phyloP scores from a whole-genome alignment of 2,797 vertebrate genomes.

The Chelonia mydas region DNA sequence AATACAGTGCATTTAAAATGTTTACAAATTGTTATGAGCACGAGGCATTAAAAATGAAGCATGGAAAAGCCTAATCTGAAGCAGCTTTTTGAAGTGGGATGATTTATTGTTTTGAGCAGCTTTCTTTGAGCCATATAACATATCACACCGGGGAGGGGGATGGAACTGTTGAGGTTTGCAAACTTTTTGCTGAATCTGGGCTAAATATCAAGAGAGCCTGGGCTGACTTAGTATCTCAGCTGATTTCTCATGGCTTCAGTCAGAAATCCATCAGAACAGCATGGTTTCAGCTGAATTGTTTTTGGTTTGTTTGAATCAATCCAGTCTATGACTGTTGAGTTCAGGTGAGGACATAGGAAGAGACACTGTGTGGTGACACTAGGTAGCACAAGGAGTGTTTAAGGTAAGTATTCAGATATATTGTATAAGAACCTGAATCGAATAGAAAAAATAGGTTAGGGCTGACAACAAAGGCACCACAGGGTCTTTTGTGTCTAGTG shows the following conservation, averaged over 20 bases:
- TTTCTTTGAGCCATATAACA: not conserved
- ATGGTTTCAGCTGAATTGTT: not conserved
- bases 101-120: not conserved
- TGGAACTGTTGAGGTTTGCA: not conserved
- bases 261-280: not conserved
- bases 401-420: not conserved
- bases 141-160: not conserved
- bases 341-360: not conserved
- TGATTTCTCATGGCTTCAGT: not conserved
- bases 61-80: not conserved
- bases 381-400: not conserved
- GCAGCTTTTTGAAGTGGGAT: not conserved
- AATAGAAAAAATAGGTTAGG: not conserved
- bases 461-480: not conserved
- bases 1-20: not conserved
- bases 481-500: not conserved
- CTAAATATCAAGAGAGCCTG: not conserved
- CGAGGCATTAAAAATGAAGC: not conserved
- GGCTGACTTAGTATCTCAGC: not conserved
- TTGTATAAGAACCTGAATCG: not conserved
- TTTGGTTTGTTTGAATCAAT: rapidly evolving
- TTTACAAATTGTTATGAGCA: constrained; percentile 21
- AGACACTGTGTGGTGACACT: not conserved
- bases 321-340: not conserved
- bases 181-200: not conserved